Evolutionary conservation across 2,797 vertebrate species (phyloP), one percentile per base, ranked within the genome.

Genomic region (Neomorphus geoffroyi): DNA sequence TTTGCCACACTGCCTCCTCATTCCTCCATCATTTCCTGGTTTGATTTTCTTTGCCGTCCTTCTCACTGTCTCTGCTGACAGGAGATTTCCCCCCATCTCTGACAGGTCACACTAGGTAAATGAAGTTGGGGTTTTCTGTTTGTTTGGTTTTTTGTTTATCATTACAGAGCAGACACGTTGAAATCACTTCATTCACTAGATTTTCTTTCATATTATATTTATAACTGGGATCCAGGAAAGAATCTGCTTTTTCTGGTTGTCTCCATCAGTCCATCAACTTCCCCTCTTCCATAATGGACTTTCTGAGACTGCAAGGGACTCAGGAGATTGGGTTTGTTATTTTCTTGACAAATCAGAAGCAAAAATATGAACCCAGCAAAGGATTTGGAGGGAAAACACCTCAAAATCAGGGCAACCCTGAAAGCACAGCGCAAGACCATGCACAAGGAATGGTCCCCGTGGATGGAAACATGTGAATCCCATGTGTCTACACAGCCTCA

Each of bases 71-170:
- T 88, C 89, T 91, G 72, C 75, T 88, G 71, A 56, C 2, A 17
- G 74, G 22, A 91, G 39, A 88, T 80, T 88, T 91, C 62, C 64
- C 37, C 26, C 14, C 26, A 23, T 27, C 65, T 54, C 75, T 61
- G 58, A 46, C 73, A 93, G 69, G 62, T 41, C 71, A 85, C 78
- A 26, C 26, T 9, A 57, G 46, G 87, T 75, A 86, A 90, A 65
- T 6, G 17, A 54, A 73, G 21, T 11, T 17, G 26, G 6, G 50
- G 4, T 51, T 51, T 2, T 80, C 71, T 23, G 19, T 80, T 91
- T 57, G 28, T 41, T 41, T 41, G 39, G n/a, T n/a, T n/a, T n/a
- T 41, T 10, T 41, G 39, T 46, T 87, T 50, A 61, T 14, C 32
- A 3, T 61, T 23, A 24, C 27, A 23, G 15, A 51, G 60, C 56